Evolutionary conservation across 2,888 invertebrate genomes (phyloP).

Genomic region (Xanthia togata): DNA sequence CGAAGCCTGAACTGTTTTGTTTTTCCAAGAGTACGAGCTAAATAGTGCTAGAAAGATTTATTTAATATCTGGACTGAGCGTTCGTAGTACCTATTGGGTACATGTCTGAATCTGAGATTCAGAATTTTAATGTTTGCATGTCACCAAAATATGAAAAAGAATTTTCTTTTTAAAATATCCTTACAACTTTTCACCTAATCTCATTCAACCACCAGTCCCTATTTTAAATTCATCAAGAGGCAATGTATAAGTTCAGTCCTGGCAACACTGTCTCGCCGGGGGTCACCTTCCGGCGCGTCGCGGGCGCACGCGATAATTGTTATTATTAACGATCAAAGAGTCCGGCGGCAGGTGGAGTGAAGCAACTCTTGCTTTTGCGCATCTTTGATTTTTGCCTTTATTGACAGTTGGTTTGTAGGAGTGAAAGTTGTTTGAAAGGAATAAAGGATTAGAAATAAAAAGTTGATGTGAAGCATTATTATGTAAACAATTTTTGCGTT

Average conservation of each 20-base stretch:
- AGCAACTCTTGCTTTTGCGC: slow-evolving; percentile 53
- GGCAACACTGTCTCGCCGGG: slow-evolving; percentile 66
- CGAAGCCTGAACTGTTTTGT: background rate
- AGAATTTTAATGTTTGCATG: background rate
- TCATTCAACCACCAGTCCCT: background rate
- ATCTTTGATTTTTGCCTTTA: slow-evolving; percentile 39
- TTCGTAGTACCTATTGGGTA: background rate
- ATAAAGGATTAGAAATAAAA: slow-evolving; percentile 23
- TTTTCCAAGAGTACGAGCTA: no score
- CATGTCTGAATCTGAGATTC: background rate
- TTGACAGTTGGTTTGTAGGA: slow-evolving; percentile 31
- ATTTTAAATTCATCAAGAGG: background rate
- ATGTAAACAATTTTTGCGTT: background rate
- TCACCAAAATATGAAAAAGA: background rate
- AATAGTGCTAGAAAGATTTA: background rate
- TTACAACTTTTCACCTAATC: background rate
- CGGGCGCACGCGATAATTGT: slow-evolving; percentile 72
- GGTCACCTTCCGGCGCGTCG: slow-evolving; percentile 70
- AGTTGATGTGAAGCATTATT: background rate
- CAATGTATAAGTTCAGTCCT: slow-evolving; percentile 15
- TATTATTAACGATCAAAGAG: slow-evolving; percentile 78
- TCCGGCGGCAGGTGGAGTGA: slow-evolving; percentile 70
- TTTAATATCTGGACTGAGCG: background rate
- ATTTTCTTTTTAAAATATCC: background rate
- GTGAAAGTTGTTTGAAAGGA: slow-evolving; percentile 42